Percentiles rank a stretch among this genome's conserved stretches.
Evolutionary conservation across 2,113 vertebrate genomes (phyloP).

Genomic region (Aphyosemion australe): DNA sequence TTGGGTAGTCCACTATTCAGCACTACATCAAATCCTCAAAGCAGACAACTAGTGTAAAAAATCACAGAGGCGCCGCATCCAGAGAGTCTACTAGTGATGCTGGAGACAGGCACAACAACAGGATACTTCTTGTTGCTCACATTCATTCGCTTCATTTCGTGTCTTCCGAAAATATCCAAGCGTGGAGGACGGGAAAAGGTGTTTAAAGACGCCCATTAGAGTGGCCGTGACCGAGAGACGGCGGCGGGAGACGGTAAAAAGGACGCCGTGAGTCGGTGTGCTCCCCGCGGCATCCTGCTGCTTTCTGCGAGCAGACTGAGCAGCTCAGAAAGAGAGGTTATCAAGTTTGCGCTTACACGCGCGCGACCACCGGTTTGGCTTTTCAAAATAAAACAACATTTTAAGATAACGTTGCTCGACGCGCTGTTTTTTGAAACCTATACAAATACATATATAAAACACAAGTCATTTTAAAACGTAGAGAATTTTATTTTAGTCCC

Average conservation of each 20-base stretch:
- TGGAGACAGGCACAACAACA: conserved; percentile 62
- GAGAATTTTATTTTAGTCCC: too few species aligned
- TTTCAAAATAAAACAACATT: conserved; percentile 49
- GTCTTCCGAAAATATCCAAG: conserved; percentile 70
- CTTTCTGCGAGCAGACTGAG: conserved; percentile 52
- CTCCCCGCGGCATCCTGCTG: conserved; percentile 68
- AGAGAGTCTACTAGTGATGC: conserved; percentile 55
- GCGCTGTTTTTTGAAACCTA: too few species aligned
- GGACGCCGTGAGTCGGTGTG: conserved; percentile 59
- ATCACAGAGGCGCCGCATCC: conserved; percentile 57
- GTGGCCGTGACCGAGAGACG: conserved; percentile 56
- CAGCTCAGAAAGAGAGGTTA: conserved; percentile 35
- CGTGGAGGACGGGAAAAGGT: conserved; percentile 55
- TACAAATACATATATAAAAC: too few species aligned
- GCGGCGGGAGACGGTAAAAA: conserved; percentile 56
- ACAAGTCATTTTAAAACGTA: too few species aligned
- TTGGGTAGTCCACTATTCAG: conserved; percentile 58
- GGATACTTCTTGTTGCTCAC: conserved; percentile 79
- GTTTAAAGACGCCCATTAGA: conserved; percentile 73
- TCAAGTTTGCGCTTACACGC: conserved; percentile 5
- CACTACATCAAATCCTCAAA: conserved; percentile 51
- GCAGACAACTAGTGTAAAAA: conserved; percentile 36
- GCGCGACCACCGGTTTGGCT: accelerated
- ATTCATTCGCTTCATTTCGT: conserved; percentile 81
- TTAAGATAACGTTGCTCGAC: accelerated